These are phyloP conservation scores for Heliconius aoede DNA, from an alignment of 2,888 invertebrate genomes.

Conservation along the genomic window DNA sequence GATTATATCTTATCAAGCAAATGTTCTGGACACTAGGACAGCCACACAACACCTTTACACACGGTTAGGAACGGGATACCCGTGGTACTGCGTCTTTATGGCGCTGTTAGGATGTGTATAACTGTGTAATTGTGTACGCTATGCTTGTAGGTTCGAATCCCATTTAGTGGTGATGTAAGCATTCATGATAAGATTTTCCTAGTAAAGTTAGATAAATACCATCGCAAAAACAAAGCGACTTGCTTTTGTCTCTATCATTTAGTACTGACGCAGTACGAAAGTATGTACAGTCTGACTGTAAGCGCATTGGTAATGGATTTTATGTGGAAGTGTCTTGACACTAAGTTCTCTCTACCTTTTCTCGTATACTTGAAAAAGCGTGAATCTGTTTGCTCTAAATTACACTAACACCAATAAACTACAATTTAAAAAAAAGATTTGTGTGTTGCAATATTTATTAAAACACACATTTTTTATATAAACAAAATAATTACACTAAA, in stretches of 20 bases:
- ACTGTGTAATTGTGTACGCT: neutral
- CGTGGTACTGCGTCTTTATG: constrained; percentile 14
- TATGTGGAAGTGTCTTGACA: too few species aligned
- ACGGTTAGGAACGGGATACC: constrained; percentile 13
- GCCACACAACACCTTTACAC: constrained; percentile 22
- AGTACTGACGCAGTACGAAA: too few species aligned
- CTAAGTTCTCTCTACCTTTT: too few species aligned
- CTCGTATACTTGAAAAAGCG: too few species aligned
- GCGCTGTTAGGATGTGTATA: neutral
- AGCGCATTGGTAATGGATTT: too few species aligned
- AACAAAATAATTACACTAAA: neutral
- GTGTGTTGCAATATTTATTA: neutral
- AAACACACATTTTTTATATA: neutral
- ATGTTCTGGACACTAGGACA: neutral
- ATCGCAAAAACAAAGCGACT: too few species aligned
- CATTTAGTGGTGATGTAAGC: neutral
- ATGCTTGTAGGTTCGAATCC: neutral
- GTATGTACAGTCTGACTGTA: too few species aligned
- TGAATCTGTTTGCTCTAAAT: neutral
- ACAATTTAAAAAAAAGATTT: neutral
- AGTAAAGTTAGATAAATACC: neutral
- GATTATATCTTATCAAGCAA: constrained; percentile 12
- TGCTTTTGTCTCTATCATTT: too few species aligned
- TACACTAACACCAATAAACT: neutral
- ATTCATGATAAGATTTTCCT: neutral